A percentile compares a stretch with the other conserved stretches of the same genome.
Conservation (phyloP, 2,113 vertebrate genomes). For the Scalopus aquaticus region DNA sequence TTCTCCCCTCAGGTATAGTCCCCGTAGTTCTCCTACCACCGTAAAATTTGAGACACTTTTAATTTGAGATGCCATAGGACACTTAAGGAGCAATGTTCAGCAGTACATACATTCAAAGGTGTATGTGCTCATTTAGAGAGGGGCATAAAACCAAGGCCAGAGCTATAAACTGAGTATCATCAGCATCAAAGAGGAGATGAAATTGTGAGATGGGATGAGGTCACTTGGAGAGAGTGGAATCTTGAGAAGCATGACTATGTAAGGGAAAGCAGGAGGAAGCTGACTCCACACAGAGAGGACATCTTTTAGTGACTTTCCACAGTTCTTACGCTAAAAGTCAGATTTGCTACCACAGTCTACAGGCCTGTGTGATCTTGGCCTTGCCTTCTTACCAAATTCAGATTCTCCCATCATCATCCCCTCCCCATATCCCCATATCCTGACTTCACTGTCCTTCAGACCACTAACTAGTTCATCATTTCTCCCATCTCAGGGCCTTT, state of each 20-base stretch:
- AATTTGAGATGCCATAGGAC: too few relatives aligned
- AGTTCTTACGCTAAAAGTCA: too few relatives aligned
- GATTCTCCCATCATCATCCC: not conserved
- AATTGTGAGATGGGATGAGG: not conserved
- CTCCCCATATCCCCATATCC: not conserved
- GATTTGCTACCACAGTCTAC: too few relatives aligned
- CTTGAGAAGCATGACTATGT: too few relatives aligned
- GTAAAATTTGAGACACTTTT: not conserved
- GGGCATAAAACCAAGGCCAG: not conserved
- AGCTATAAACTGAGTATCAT: not conserved
- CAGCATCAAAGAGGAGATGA: not conserved
- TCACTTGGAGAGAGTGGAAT: not conserved
- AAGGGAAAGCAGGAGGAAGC: not conserved
- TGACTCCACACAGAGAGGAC: not conserved
- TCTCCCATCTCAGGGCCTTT: not conserved
- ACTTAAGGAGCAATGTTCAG: not conserved
- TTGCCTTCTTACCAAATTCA: not conserved
- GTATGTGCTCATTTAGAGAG: not conserved
- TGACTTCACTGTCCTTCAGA: not conserved
- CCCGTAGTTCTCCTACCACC: too few relatives aligned
- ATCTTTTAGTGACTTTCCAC: too few relatives aligned
- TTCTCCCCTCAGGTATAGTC: too few relatives aligned
- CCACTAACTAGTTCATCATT: not conserved
- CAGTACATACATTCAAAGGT: not conserved
- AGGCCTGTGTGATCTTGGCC: not conserved